Percentiles rank a stretch among this genome's conserved stretches.
phyloP scores from a whole-genome alignment of 2,888 invertebrate genomes.

The Amblyjoppa fuscipennis region DNA sequence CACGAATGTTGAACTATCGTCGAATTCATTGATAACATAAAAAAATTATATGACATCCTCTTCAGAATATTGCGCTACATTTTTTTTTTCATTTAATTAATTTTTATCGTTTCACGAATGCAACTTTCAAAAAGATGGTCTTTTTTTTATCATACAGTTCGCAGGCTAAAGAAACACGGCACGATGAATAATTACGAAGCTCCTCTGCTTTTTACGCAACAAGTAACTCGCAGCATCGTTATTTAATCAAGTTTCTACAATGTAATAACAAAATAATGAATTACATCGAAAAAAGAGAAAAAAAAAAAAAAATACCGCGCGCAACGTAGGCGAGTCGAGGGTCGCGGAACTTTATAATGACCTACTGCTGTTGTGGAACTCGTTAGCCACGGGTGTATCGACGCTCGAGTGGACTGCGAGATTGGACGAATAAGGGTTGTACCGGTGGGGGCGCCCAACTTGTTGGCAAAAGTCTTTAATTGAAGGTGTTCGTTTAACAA shows the following conservation, averaged over 20 bases:
- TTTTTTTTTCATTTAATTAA: too few species aligned
- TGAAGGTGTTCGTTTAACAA: constrained; percentile 64
- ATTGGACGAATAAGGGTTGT: constrained; percentile 40
- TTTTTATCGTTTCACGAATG: too few species aligned
- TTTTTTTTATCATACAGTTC: background rate
- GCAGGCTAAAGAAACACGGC: background rate
- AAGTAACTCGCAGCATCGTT: constrained; percentile 42
- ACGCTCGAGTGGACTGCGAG: constrained; percentile 17
- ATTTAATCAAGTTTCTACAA: constrained; percentile 55
- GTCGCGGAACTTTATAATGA: constrained; percentile 63
- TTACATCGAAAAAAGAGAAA: constrained; percentile 15
- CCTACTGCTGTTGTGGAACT: constrained; percentile 53
- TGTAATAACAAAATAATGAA: constrained; percentile 55
- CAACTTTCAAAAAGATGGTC: too few species aligned
- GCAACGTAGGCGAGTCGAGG: constrained; percentile 28
- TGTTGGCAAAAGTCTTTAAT: constrained; percentile 66
- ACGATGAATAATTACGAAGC: constrained; percentile 9
- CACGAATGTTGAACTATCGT: background rate
- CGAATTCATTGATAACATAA: background rate
- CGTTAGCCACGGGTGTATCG: constrained; percentile 56
- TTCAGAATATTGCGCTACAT: too few species aligned
- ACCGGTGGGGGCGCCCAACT: constrained; percentile 23
- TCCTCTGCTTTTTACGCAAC: background rate
- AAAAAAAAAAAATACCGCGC: constrained; percentile 10
- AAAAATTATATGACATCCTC: background rate